Base-by-base conservation (phyloP, 2,113 vertebrate species). In the Tinamus guttatus region DNA sequence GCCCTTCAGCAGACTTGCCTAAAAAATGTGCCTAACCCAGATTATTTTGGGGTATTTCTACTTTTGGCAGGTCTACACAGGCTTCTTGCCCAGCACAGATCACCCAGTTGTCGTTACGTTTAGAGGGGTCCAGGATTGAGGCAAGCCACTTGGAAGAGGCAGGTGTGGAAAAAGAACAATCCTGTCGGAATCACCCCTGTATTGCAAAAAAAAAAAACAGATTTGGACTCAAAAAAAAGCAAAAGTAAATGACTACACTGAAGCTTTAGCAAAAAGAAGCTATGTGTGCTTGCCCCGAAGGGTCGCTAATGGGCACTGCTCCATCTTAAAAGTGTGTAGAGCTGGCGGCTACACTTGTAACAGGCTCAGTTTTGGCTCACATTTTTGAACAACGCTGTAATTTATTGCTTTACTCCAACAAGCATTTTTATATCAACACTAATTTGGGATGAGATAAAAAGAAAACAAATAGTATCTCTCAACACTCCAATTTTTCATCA, bases 171-270 rank as follows among this genome's bases (percentile, higher is more conserved):
- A 58, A 70, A 87, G 11, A 18, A 6, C 6, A 65, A 6, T 24
- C 43, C 82, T 4, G 6, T 0, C 1, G 54, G 40, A 80, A 41
- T 1, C 7, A 19, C 17, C 27, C 69, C 2, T 22, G 11, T 5
- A 3, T 3, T 40, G 82, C 25, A 49, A 41, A 45, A 7, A 45
- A 64, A 91, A 43, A 20, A 40, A 38, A 54, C 30, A 43, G 11
- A 49, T 13, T 22, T 71, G n/a, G 70, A 78, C n/a, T 19, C 60
- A 30, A 70, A 70, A 30, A 65, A 2, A 1, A 2, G 51, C 38
- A 56, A 40, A 70, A 56, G 34, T 11, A 71, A 84, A 62, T 1
- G 3, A 9, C n/a, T 83, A n/a, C 14, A 7, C 6, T 36, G 47
- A 76, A 3, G 15, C 5, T 87, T 58, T 36, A 4, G 3, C 32